A percentile compares a stretch with the other conserved stretches of the same genome.
These are phyloP conservation scores for Pristionchus arcanus DNA, from an alignment of 2,888 invertebrate genomes.

Conservation along the genomic window DNA sequence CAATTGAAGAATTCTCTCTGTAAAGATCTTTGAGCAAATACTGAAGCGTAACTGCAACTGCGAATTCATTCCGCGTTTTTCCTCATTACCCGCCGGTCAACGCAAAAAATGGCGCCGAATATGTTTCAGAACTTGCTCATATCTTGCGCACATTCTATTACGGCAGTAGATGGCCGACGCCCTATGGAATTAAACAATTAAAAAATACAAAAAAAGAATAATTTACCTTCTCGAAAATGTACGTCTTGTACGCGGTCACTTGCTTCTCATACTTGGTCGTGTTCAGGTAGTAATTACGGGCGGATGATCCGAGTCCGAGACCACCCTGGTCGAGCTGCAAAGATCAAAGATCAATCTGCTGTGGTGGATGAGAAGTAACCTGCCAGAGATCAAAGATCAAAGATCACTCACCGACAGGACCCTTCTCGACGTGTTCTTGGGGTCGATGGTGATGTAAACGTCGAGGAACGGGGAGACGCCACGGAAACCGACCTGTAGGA, in stretches of 20 bases:
- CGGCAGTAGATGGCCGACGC: no score
- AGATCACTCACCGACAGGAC: slow-evolving; percentile 61
- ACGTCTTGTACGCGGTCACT: slow-evolving; percentile 75
- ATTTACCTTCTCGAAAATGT: slow-evolving; percentile 68
- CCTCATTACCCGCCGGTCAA: no score
- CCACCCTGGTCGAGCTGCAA: slow-evolving; percentile 76
- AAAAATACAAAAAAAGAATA: not conserved
- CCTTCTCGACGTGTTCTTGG: slow-evolving; percentile 73
- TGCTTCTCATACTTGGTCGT: slow-evolving; percentile 76
- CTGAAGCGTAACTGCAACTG: no score
- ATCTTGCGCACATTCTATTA: no score
- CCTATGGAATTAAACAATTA: not conserved
- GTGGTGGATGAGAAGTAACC: no score
- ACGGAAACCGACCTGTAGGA: slow-evolving; percentile 57
- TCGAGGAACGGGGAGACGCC: slow-evolving; percentile 77
- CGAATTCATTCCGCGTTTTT: no score
- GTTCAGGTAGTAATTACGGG: slow-evolving; percentile 78
- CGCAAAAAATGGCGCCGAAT: no score
- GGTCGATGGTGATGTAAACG: slow-evolving; percentile 77
- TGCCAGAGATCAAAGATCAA: not conserved
- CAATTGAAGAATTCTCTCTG: not conserved
- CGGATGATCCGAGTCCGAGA: slow-evolving; percentile 75
- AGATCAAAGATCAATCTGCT: not conserved
- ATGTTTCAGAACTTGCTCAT: no score
- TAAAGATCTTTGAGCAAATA: no score